Evolutionary conservation across 2,888 invertebrate species (phyloP), one percentile per base, ranked within the genome.

Genomic region (Tinea semifulvella): DNA sequence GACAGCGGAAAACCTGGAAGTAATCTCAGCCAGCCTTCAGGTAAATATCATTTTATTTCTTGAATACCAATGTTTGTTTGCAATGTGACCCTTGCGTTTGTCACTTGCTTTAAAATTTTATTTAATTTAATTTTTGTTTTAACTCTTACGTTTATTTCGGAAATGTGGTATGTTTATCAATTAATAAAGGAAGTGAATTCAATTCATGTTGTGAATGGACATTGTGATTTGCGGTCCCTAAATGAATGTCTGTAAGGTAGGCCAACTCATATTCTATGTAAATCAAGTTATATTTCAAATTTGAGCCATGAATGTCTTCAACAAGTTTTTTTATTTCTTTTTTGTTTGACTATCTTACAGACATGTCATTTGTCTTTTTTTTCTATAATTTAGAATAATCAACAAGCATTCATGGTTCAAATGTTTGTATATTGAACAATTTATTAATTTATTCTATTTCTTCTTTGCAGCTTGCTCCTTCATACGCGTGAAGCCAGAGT

Each of bases 231-330:
- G 26, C 26, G 11, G 11, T 14, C 13, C n/a, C 31, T 52, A 61
- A 63, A 70, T 56, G 59, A 73, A 73, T 77, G 79, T 80, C 79
- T 80, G 79, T 80, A 79, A 80, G 80, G 80, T 80, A 80, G 79
- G 80, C 77, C 75, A 57, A 59, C 63, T 77, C 55, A 60, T 51
- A 51, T 61, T 27, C 51, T 44, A 44, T 10, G 10, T 18, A 36
- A 36, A 36, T 17, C 5, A 36, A 51, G 48, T 39, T 27, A 38
- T 18, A 25, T 22, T 16, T 22, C 8, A 43, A n/a, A 36, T 55
- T 56, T 67, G 76, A 68, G 76, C 77, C 79, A 77, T 77, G 79
- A 76, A 76, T 77, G 76, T 68, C 60, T 53, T 55, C 46, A 52
- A 50, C 46, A 46, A 49, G 45, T 50, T 27, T 47, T 18, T 42